Base-by-base conservation (phyloP, 1,140 invertebrate genomes). In the Cyclargus thomasi region DNA sequence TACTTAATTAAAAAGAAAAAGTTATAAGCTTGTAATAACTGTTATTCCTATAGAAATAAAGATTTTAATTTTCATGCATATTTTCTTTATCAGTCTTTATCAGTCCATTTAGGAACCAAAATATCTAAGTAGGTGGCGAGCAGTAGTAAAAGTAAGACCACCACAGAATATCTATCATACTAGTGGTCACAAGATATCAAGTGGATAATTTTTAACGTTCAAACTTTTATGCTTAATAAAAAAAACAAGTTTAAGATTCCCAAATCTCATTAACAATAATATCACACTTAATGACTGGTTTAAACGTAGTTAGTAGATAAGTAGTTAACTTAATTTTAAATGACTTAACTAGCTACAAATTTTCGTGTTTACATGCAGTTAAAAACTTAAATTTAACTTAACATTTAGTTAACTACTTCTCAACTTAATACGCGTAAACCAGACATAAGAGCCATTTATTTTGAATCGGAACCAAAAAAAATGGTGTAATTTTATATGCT, bases 381-480 rank as follows among this genome's bases (percentile, higher is more conserved):
- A n/a, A n/a, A n/a, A n/a, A n/a, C n/a, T n/a, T n/a, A n/a, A n/a
- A n/a, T n/a, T n/a, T n/a, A n/a, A n/a, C n/a, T n/a, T n/a, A n/a
- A n/a, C n/a, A n/a, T n/a, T n/a, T n/a, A n/a, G n/a, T n/a, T n/a
- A n/a, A n/a, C n/a, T n/a, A n/a, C n/a, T n/a, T n/a, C n/a, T n/a
- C n/a, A n/a, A n/a, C n/a, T n/a, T n/a, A n/a, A n/a, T n/a, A n/a
- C n/a, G n/a, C n/a, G n/a, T n/a, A n/a, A n/a, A n/a, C n/a, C n/a
- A n/a, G n/a, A n/a, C n/a, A n/a, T n/a, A n/a, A n/a, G n/a, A 59
- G 55, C 53, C 53, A 47, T 55, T 55, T 20, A 59, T 59, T 59
- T 18, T 59, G 14, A 20, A 18, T 18, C 7, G 17, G 17, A 59
- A 11, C 10, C 17, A 20, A 59, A 59, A 53, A 59, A 59, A 47